Base-by-base conservation (phyloP, 2,113 vertebrate genomes). In the Saccopteryx leptura region DNA sequence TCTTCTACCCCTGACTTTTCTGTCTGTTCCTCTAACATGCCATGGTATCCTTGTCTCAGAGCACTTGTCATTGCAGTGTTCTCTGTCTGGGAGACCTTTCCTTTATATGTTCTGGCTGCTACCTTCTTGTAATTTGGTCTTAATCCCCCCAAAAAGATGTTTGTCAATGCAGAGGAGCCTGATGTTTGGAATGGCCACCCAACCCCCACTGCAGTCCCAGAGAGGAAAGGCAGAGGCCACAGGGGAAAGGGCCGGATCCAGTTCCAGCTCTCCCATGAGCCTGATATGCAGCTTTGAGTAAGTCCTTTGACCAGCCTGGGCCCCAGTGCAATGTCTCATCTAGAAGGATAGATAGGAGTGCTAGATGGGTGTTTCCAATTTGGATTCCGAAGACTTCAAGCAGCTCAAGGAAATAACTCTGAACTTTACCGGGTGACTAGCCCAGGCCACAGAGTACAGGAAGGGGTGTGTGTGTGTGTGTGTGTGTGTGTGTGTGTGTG, bases 331-430 rank as follows among this genome's bases (percentile, higher is more conserved):
- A 19, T n/a, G 31, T 82, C 65, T 83, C 72, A 91, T 71, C 66
- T 63, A 28, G 74, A 78, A 91, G 90, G 65, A 66, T 5, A 72
- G 18, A 56, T 60, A 15, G 52, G 11, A 54, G 39, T 58, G 31
- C 24, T 58, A 66, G 39, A 18, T 69, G 17, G 24, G 31, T 74
- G 26, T 86, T 94, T 96, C 66, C 75, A 48, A 54, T 78, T 24
- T 91, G 60, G 65, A 58, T 82, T 81, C 28, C 86, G 61, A 86
- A 90, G 50, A 50, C 39, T 82, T 93, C 17, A 71, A 60, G 65
- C 54, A 81, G 69, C 68, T 46, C n/a, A 84, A 69, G 13, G 65
- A 91, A 52, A 71, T 52, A 56, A 48, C 33, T 23, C 65, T 31
- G 21, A 84, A 60, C 9, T n/a, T 85, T 90, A n/a, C 4, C 24